Base-by-base conservation (phyloP, 2,888 invertebrate genomes). In the Elmis aenea region DNA sequence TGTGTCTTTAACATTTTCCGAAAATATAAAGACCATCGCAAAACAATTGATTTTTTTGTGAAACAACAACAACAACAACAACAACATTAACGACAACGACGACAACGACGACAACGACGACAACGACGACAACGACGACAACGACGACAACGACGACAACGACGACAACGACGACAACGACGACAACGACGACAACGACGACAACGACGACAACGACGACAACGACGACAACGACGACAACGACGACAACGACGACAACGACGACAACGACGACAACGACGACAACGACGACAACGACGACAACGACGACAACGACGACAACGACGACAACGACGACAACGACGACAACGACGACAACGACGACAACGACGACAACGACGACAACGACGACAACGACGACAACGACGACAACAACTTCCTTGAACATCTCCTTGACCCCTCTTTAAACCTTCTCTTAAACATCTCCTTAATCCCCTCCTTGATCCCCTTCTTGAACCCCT, bases 181-280 rank as follows among this genome's bases (percentile, higher is more conserved):
- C 32, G 3, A 32, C 32, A 30, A 28, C 32, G 13, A 32, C 32
- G 5, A 32, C 32, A 4, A 28, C 32, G 5, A 32, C 32, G 13
- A 32, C 32, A 30, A 28, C 32, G 3, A 32, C 32, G 5, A 32
- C 32, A 25, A 28, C 32, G 5, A 32, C 32, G 3, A 32, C 32
- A 30, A 28, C 32, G 9, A 32, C 26, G 4, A 42, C 31, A 9
- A 35, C 27, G 6, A 18, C 34, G 13, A 42, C 41, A 2, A 26
- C 41, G 1, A 33, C 36, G 9, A 36, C 36, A n/a, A 11, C 16
- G 8, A 10, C 16, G 1, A 36, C 25, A n/a, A 4, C 36, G 2
- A 38, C 34, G 8, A 14, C 34, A 3, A 38, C 36, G 9, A 10
- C 23, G 13, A 36, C 36, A 2, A 38, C 35, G 5, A 15, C n/a